These are phyloP conservation scores for Pollenia amentaria DNA, from an alignment of 2,888 invertebrate genomes.

Conservation along the genomic window DNA sequence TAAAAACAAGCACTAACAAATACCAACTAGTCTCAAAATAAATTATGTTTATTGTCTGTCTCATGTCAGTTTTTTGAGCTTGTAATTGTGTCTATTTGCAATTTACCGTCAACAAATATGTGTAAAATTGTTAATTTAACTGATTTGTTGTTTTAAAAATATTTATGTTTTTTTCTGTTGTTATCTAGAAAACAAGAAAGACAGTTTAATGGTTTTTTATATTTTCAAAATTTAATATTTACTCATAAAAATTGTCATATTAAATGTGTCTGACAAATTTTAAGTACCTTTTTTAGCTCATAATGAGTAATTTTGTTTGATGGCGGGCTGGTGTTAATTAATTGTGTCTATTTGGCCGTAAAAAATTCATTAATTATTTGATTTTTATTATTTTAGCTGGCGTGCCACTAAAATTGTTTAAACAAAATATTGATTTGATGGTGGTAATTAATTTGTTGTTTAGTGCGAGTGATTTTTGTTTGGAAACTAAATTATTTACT, in stretches of 20 bases:
- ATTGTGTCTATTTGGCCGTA: background rate
- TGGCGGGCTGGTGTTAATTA: conserved; percentile 8
- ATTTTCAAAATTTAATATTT: conserved; percentile 1
- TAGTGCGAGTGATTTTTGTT: background rate
- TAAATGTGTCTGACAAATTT: background rate
- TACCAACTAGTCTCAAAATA: conserved; percentile 25
- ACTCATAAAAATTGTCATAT: background rate
- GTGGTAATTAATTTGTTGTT: conserved; percentile 4
- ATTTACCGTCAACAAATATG: conserved; percentile 6
- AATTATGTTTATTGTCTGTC: conserved; percentile 49
- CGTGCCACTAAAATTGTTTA: background rate
- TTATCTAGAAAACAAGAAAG: background rate
- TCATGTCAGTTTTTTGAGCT: conserved; percentile 33
- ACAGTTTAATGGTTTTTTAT: conserved; percentile 21
- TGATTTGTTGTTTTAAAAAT: conserved; percentile 10
- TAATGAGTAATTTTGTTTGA: background rate
- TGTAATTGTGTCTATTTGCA: conserved; percentile 15
- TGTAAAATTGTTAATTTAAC: conserved; percentile 24
- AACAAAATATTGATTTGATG: conserved; percentile 24
- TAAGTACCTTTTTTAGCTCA: background rate
- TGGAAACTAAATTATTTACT: conserved; percentile 3
- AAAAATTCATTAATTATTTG: conserved; percentile 3
- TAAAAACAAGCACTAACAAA: conserved; percentile 10
- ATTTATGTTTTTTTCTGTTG: background rate
- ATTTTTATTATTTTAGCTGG: background rate